Base-by-base conservation (phyloP, 1,140 invertebrate species). In the Cydia amplana region DNA sequence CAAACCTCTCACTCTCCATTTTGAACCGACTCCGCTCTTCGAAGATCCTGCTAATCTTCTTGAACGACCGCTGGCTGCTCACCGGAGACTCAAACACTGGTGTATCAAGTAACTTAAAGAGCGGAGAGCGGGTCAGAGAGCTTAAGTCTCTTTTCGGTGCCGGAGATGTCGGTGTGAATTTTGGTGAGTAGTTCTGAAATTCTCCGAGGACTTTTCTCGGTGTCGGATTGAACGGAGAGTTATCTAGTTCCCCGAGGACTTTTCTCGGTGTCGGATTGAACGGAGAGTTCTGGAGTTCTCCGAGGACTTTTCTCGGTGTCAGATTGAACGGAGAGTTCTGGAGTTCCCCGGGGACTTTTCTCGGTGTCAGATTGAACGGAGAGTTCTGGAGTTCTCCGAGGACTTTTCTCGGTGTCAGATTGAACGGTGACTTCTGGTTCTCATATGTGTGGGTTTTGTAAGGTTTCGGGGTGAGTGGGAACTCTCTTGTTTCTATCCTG, bases 21-120 rank as follows among this genome's bases (percentile, higher is more conserved):
- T 86, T 91, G 73, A 90, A 93, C 36, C 76, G 85, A 0, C 82
- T 83, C 32, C 91, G 74, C 14, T 93, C 91, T 76, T 93, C 87
- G 60, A 89, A 88, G 49, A 93, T 85, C 72, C 79, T 83, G 1
- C 82, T 83, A 63, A 70, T 82, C 49, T 80, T 74, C 49, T 88
- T 87, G 3, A 77, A 76, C 10, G 75, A 64, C 14, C 80, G 75
- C 72, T 49, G 72, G 43, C 77, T 82, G 1, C 81, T 84, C n/a
- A 86, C 64, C 10, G 79, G 79, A 4, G 79, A 80, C 2, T 18
- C n/a, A 1, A 43, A 60, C 72, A 60, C 55, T 4, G 55, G 55
- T 9, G 55, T 60, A 60, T 60, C 55, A 1, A 60, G 55, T 20
- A 60, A 10, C 20, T 60, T 60, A n/a, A 60, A 60, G 20, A 60